Evolutionary conservation across 2,888 invertebrate genomes (phyloP), one percentile per base, ranked within the genome.

Genomic region (Himalopsyche japonica): DNA sequence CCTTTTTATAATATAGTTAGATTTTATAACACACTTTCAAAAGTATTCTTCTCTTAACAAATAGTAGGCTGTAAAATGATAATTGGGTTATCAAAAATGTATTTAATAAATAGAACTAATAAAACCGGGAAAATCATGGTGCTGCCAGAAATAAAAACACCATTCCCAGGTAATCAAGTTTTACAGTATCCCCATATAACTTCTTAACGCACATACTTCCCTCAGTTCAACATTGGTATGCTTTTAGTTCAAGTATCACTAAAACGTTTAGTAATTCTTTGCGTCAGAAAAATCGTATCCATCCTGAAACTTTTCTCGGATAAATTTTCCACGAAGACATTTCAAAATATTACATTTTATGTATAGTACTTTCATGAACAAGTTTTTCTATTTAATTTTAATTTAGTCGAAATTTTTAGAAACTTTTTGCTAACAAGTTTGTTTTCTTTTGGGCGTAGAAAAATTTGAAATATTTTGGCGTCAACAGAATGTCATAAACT

Each of bases 231-330:
- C 86, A 82, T 70, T 82, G 70, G 81, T 86, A 82, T 80, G 84
- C 86, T 86, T 86, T 86, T 86, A 86, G 84, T 82, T 81, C 24
- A 70, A 70, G 70, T 70, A 70, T 70, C 70, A 70, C 70, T 70
- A 70, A 70, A 70, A 70, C 24, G 27, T 70, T 70, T 70, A 70
- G 70, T 70, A 27, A 70, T 70, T 70, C 27, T 70, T 27, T 27
- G 70, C 30, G 70, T 70, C 70, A 70, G 70, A 70, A 70, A 70
- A 70, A 70, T 70, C 70, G 12, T 70, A 70, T 27, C 30, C 27
- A 15, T 27, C 70, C 70, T 70, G 70, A 70, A 70, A 70, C 30
- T 70, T 70, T 27, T 30, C 20, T 6, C 20, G 10, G 57, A 20
- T 24, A 20, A 20, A n/a, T 20, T 57, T 57, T 57, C 57, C 20